A percentile compares a stretch with the other conserved stretches of the same genome.
These are phyloP conservation scores for Teinopalpus imperialis DNA, from an alignment of 2,888 invertebrate genomes.

Conservation along the genomic window DNA sequence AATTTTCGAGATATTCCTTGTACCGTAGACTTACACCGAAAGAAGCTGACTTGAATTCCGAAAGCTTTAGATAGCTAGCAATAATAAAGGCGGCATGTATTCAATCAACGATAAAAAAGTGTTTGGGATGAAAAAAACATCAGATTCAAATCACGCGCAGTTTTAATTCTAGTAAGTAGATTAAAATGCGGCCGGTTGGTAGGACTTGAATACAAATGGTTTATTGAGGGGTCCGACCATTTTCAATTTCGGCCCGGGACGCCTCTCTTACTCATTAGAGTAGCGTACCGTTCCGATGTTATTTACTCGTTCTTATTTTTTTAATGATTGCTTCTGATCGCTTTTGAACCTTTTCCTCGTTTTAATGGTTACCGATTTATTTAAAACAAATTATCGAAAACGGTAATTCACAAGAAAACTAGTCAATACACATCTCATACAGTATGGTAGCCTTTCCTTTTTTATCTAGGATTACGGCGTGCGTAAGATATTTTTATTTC, in stretches of 20 bases:
- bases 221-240: constrained; percentile 59
- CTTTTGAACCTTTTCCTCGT: background rate
- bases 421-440: no score
- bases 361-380: no score
- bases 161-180: constrained; percentile 80
- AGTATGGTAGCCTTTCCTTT: no score
- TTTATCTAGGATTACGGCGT: no score
- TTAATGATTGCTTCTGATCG: constrained; percentile 57
- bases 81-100: constrained; percentile 59
- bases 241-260: constrained; percentile 56
- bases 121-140: constrained; percentile 47
- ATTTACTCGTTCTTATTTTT: constrained; percentile 61
- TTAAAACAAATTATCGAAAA: no score
- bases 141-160: constrained; percentile 75
- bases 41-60: constrained; percentile 41
- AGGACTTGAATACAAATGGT: constrained; percentile 77
- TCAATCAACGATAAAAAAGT: constrained; percentile 77
- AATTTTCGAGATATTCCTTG: constrained; percentile 58
- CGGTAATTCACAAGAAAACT: no score
- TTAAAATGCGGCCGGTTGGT: constrained; percentile 74
- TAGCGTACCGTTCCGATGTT: constrained; percentile 50
- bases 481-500: no score
- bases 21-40: constrained; percentile 43
- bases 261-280: constrained; percentile 64
- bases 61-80: constrained; percentile 39